Percentiles rank a stretch among this genome's conserved stretches.
phyloP scores from a whole-genome alignment of 1,140 invertebrate genomes.

The Calliphora vicina region DNA sequence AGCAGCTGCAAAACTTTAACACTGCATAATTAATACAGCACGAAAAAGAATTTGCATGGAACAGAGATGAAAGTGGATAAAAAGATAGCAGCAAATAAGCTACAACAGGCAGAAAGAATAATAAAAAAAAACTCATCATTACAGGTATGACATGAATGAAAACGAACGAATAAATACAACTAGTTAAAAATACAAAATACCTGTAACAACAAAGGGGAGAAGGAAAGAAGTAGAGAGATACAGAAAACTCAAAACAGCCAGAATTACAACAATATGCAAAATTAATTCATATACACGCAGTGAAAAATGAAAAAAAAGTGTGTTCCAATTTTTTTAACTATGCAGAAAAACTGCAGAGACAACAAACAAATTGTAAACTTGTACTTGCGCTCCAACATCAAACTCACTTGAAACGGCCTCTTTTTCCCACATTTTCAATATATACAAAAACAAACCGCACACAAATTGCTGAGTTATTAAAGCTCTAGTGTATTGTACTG shows the following conservation, averaged over 20 bases:
- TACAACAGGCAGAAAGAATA: not conserved
- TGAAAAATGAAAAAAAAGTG: not conserved
- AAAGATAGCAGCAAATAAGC: not conserved
- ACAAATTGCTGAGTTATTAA: not conserved
- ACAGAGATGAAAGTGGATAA: not conserved
- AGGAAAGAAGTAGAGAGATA: too few relatives aligned
- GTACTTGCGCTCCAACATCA: not conserved
- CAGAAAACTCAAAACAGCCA: not conserved
- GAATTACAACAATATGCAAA: conserved; percentile 1
- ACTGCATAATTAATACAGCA: not conserved
- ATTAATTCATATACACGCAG: conserved; percentile 9
- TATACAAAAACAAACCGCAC: not conserved
- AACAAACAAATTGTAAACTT: not conserved
- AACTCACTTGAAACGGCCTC: not conserved
- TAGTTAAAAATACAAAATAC: not conserved
- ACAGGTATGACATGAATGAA: not conserved
- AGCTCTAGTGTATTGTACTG: not conserved
- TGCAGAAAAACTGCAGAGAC: not conserved
- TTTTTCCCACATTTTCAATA: not conserved
- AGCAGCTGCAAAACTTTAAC: not conserved
- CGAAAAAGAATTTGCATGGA: not conserved
- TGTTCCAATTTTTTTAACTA: conserved; percentile 9
- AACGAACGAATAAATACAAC: not conserved
- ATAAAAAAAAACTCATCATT: not conserved
- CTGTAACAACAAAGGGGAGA: not conserved